Evolutionary conservation across 2,888 invertebrate genomes (phyloP).

Genomic region (Drosophila subquinaria): DNA sequence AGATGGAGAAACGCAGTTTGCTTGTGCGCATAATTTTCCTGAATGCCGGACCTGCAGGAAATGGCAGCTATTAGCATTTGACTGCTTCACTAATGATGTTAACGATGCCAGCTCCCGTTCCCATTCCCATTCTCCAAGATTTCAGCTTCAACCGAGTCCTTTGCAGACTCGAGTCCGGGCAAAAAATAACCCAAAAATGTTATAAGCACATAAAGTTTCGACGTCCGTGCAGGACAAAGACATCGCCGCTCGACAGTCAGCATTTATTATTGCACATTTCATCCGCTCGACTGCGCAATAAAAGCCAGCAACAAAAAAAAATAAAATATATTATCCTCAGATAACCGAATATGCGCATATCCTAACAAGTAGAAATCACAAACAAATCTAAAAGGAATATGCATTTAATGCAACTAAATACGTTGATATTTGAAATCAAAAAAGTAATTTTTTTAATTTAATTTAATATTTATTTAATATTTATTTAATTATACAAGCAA

Average conservation of each 20-base stretch:
- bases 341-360: constrained; percentile 25
- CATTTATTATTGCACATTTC: constrained; percentile 78
- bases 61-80: constrained; percentile 80
- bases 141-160: constrained; percentile 1
- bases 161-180: constrained; percentile 1
- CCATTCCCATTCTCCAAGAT: neutral
- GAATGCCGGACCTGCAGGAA: constrained; percentile 77
- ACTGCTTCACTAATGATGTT: constrained; percentile 80
- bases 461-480: too few species aligned
- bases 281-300: constrained; percentile 72
- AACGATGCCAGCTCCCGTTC: constrained; percentile 64
- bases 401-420: constrained; percentile 1
- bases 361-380: constrained; percentile 8
- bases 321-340: neutral
- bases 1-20: constrained; percentile 45
- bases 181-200: constrained; percentile 35
- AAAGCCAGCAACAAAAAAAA: constrained; percentile 2
- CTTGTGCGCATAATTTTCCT: constrained; percentile 78
- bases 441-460: too few species aligned
- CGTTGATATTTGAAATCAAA: too few species aligned
- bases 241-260: constrained; percentile 56
- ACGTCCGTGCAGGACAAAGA: constrained; percentile 60
- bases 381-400: neutral
- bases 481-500: too few species aligned
- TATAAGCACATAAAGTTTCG: constrained; percentile 70